A percentile compares a stretch with the other conserved stretches of the same genome.
These are phyloP conservation scores for Rhinichthys klamathensis DNA, from an alignment of 2,113 vertebrate species.

Conservation along the genomic window DNA sequence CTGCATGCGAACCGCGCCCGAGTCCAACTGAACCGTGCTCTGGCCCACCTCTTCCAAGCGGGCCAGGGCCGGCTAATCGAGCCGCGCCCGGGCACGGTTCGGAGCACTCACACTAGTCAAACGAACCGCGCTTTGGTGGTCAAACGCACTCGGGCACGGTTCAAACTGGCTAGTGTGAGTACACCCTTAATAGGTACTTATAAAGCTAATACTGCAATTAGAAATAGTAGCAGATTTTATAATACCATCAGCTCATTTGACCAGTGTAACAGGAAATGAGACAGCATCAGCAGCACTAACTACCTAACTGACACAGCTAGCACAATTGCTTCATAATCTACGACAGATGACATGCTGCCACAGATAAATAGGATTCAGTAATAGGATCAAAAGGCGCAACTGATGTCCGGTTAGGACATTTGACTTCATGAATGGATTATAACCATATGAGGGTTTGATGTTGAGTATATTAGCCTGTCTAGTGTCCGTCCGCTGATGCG, in stretches of 20 bases:
- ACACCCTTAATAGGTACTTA: not conserved
- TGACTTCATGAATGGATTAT: constrained; percentile 38
- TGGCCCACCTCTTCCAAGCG: no score
- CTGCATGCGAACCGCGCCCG: no score
- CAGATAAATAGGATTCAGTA: constrained; percentile 41
- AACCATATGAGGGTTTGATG: constrained; percentile 11
- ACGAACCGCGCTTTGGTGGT: no score
- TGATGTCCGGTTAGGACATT: constrained; percentile 9
- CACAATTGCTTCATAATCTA: not conserved
- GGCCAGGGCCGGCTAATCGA: no score
- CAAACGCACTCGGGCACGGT: no score
- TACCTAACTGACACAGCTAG: not conserved
- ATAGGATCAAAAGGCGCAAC: constrained; percentile 32
- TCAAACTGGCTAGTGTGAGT: no score
- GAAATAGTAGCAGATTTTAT: not conserved
- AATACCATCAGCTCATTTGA: not conserved
- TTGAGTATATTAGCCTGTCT: constrained; percentile 17
- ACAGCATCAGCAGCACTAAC: not conserved
- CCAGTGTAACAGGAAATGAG: not conserved
- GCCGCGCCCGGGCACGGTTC: no score
- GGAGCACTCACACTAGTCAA: no score
- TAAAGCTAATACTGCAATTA: not conserved
- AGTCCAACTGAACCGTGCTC: no score
- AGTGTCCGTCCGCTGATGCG: not conserved
- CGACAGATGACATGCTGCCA: constrained; percentile 38